Base-by-base conservation (phyloP, 2,797 vertebrate species). In the Cossypha heuglini region DNA sequence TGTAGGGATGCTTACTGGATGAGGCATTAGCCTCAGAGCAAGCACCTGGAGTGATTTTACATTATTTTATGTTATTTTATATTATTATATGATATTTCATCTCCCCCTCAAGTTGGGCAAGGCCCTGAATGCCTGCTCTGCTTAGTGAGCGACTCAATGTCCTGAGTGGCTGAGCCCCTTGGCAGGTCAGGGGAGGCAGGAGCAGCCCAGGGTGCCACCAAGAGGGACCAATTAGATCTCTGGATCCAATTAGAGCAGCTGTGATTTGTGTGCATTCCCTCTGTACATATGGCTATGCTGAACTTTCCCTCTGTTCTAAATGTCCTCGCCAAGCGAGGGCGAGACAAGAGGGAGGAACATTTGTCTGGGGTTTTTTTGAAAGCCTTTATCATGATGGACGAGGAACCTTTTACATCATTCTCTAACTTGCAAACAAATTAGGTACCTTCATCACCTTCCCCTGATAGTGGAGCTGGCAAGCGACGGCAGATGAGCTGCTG, bases 181-280 rank as follows among this genome's bases (percentile, higher is more conserved):
- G n/a, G 42, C 51, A 55, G 75, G 33, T 19, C 38, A 69, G 43
- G 13, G 22, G 64, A 92, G 94, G 49, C 86, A 52, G 40, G 52
- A 77, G 58, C 74, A 89, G 48, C 63, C 33, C 26, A 25, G 76
- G 62, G 62, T 91, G 78, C 46, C 73, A 90, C 81, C 97, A 94
- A 51, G 67, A 94, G 93, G 88, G 97, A 96, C 82, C 94, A 97
- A 93, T 96, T 97, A 95, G 68, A 88, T 85, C 91, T 88, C 96
- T 97, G 83, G 90, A 93, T 94, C 89, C 83, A 96, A 94, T 97
- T 95, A 97, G 82, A 92, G 95, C 90, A 96, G 94, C 91, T 96
- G 95, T 97, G 95, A 97, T 97, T 97, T 97, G 96, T 97, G 94
- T 93, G 88, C 85, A 90, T 77, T 93, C 94, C 66, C 84, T 57